These are phyloP conservation scores for Amiota communis DNA, from an alignment of 2,888 invertebrate genomes.

Conservation along the genomic window DNA sequence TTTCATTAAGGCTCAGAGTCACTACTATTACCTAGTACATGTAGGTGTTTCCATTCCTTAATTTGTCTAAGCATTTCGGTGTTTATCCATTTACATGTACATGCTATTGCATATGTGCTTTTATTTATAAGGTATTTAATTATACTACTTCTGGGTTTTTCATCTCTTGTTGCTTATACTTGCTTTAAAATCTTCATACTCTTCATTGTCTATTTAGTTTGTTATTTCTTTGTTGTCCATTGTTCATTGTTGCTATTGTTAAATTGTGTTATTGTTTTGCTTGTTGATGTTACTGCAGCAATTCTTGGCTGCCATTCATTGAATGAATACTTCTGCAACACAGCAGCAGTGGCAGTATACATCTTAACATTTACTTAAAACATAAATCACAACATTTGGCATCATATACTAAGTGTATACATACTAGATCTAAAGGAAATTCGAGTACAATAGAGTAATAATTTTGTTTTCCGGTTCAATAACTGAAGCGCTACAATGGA, in stretches of 20 bases:
- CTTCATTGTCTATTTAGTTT: not conserved
- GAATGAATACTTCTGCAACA: slow-evolving; percentile 12
- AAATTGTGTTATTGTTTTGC: slow-evolving; percentile 34
- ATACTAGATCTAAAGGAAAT: no score
- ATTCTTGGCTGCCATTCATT: not conserved
- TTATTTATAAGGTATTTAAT: slow-evolving; percentile 21
- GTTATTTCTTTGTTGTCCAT: slow-evolving; percentile 3
- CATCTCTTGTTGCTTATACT: not conserved
- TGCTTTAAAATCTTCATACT: not conserved
- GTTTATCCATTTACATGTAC: no score
- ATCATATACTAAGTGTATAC: slow-evolving; percentile 19
- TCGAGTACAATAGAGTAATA: slow-evolving; percentile 33
- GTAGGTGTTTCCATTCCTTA: no score
- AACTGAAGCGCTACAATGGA: not conserved
- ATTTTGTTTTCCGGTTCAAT: slow-evolving; percentile 56
- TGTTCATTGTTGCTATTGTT: slow-evolving; percentile 17
- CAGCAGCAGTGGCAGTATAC: not conserved
- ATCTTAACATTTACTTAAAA: slow-evolving; percentile 5
- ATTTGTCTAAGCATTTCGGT: no score
- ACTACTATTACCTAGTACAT: no score
- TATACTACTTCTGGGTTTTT: slow-evolving; percentile 6
- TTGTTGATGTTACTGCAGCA: not conserved
- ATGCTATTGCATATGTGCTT: slow-evolving; percentile 19
- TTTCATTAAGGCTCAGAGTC: no score
- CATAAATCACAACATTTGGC: slow-evolving; percentile 47